Evolutionary conservation across 2,888 invertebrate genomes (phyloP), one percentile per base, ranked within the genome.

Genomic region (Hetaerina titia): DNA sequence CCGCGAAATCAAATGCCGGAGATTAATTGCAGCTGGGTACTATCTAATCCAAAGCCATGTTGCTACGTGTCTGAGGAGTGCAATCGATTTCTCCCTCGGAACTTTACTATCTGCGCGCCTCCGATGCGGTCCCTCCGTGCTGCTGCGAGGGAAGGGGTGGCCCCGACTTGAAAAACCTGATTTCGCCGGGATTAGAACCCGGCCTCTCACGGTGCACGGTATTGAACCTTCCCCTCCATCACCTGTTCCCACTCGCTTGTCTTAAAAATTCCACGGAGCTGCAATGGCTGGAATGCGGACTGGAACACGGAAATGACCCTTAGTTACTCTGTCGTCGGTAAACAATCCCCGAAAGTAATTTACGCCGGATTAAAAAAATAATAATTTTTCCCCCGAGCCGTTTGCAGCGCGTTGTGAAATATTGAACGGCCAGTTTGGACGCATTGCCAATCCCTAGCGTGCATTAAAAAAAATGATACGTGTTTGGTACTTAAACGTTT

Each of bases 111-210:
- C 45, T 45, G 69, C 69, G 69, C 19, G n/a, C 11, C 9, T 13
- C n/a, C 31, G 11, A 25, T 45, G 25, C 25, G 81, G 81, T 81
- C 25, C 25, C 81, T 31, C 13, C 31, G 13, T 31, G 13, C 1
- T 15, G 60, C 60, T 17, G 17, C 11, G 6, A 69, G 31, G 81
- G 7, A 81, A 31, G 15, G 81, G 6, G 13, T 81, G 31, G 81
- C 1, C 13, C 81, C 19, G 31, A 25, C 81, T 81, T 81, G 81
- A 81, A 81, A 81, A 81, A 81, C 81, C 81, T 81, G 81, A 81
- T 81, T 31, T 11, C 81, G 25, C 81, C 81, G 81, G 81, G 81
- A n/a, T 31, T 81, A 81, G 81, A 81, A 81, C 81, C 81, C 81
- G 81, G 81, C 31, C 81, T 81, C 31, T 22, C 22, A 8, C 69